Evolutionary conservation across 2,888 invertebrate species (phyloP).

Genomic region (Dryobota labecula): DNA sequence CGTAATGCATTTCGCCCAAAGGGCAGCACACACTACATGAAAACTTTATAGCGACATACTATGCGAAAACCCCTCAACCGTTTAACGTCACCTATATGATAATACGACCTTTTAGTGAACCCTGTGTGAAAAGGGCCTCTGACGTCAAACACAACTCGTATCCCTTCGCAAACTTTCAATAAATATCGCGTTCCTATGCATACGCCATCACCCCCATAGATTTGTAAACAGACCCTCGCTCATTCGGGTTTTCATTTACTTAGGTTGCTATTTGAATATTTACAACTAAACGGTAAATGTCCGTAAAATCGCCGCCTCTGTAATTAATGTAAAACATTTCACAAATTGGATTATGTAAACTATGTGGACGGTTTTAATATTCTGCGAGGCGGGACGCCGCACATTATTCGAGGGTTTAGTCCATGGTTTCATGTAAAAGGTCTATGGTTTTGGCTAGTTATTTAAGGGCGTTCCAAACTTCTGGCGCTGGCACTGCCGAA

Average conservation of each 20-base stretch:
- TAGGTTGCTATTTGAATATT: slow-evolving; percentile 83
- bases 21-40: slow-evolving; percentile 38
- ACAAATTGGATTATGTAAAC: slow-evolving; percentile 81
- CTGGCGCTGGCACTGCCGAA: too few species aligned
- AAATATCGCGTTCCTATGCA: slow-evolving; percentile 69
- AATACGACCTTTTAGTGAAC: slow-evolving; percentile 55
- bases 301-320: slow-evolving; percentile 76
- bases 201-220: slow-evolving; percentile 58
- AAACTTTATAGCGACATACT: slow-evolving; percentile 40
- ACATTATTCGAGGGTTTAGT: slow-evolving; percentile 34
- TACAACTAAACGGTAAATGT: slow-evolving; percentile 75
- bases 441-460: slow-evolving; percentile 25
- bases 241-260: slow-evolving; percentile 77
- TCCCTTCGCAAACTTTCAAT: slow-evolving; percentile 68
- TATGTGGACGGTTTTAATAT: slow-evolving; percentile 76
- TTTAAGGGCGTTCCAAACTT: too few species aligned
- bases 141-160: slow-evolving; percentile 55
- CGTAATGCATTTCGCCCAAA: slow-evolving; percentile 49
- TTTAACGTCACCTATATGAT: slow-evolving; percentile 57
- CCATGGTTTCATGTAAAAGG: slow-evolving; percentile 30
- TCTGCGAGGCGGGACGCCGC: slow-evolving; percentile 40
- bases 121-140: slow-evolving; percentile 50
- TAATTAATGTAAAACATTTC: slow-evolving; percentile 80
- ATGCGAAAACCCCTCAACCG: slow-evolving; percentile 40
- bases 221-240: slow-evolving; percentile 51